phyloP scores from a whole-genome alignment of 2,888 invertebrate genomes.

The Rhagonycha fulva region DNA sequence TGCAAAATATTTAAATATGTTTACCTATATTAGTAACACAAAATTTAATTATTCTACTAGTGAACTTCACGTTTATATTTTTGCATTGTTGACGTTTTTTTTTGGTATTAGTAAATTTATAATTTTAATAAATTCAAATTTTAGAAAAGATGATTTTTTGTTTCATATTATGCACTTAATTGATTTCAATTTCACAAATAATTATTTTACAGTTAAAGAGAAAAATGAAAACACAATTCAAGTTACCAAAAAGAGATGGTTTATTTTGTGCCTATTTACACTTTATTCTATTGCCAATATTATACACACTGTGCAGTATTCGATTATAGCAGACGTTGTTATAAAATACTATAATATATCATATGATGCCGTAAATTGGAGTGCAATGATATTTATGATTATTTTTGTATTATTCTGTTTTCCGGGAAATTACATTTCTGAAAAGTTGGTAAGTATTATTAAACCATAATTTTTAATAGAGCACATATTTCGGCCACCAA shows the following conservation, averaged over 20 bases:
- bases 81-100: neutral
- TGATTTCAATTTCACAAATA: neutral
- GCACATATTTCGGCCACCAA: neutral
- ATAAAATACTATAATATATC: slow-evolving; percentile 75
- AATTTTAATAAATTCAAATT: no score
- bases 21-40: no score
- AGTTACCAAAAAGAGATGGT: slow-evolving; percentile 66
- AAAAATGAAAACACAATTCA: neutral
- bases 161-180: no score
- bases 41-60: neutral
- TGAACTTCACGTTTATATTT: neutral
- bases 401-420: slow-evolving; percentile 96
- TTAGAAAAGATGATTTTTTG: no score
- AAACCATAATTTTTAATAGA: neutral
- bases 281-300: slow-evolving; percentile 88
- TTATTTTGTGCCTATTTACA: slow-evolving; percentile 84
- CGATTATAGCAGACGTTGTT: slow-evolving; percentile 87
- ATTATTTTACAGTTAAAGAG: neutral
- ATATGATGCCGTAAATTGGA: slow-evolving; percentile 86
- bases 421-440: slow-evolving; percentile 91
- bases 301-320: slow-evolving; percentile 96
- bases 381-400: slow-evolving; percentile 97
- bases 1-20: neutral
- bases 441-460: neutral
- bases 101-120: no score